Base-by-base conservation (phyloP, 2,113 vertebrate genomes). In the Galeopterus variegatus region DNA sequence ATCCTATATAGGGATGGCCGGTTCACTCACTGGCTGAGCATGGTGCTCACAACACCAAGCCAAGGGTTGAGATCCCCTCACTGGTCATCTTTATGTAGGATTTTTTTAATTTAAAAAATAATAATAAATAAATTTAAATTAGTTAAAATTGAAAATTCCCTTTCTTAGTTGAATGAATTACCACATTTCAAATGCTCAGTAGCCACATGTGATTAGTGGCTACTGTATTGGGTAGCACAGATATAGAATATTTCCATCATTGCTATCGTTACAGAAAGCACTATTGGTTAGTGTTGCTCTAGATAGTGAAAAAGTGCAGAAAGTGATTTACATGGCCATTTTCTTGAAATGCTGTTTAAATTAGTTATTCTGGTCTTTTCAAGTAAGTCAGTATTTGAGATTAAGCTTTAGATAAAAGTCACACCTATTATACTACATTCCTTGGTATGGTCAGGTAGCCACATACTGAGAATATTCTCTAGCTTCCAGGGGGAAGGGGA, bases 311-410 rank as follows among this genome's bases (percentile, higher is more conserved):
- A 81, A 48, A 14, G n/a, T 75, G 33, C 85, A 62, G 28, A 45
- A 88, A 75, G 36, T 80, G 12, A 50, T 88, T 95, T 70, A 36
- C 8, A 1, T 85, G 26, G 60, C 26, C 60, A 70, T 88, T 84
- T 81, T 92, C 41, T 72, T 77, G 31, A 64, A 58, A 72, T 79
- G 2, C 48, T 90, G 6, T 89, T 84, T 70, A 65, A 83, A 77
- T 14, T 56, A 60, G 58, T 67, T 87, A 69, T 76, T 64, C 64
- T 85, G 24, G 31, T 84, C 50, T 91, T 95, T 93, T 93, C 13
- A 69, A 77, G 17, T 92, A 92, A 75, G 19, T 90, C 69, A 77
- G 18, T 96, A 95, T 82, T 92, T 89, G 72, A 90, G 69, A 65
- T 86, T 77, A 89, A 83, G 41, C 18, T 70, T 93, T 50, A 88